phyloP scores from a whole-genome alignment of 2,113 vertebrate genomes.

The Carollia perspicillata region DNA sequence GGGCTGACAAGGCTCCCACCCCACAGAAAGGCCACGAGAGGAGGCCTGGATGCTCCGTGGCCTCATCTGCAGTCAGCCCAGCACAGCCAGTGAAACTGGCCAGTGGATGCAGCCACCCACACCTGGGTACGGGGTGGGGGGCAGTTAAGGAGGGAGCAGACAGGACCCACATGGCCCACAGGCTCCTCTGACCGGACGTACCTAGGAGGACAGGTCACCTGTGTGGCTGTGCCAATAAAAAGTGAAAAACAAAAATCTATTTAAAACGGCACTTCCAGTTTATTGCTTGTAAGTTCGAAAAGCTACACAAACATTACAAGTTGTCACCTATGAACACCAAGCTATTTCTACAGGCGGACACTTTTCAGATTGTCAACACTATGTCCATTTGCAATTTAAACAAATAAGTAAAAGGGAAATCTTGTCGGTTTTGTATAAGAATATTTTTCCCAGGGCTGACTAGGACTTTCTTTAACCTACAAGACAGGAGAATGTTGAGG shows the following conservation, averaged over 20 bases:
- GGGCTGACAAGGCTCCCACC: background rate
- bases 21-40: background rate
- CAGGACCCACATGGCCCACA: rapidly evolving
- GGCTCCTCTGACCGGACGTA: background rate
- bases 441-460: background rate
- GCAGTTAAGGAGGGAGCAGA: background rate
- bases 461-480: background rate
- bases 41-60: background rate
- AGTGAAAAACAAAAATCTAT: background rate
- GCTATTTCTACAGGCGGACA: background rate
- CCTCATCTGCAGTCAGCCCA: background rate
- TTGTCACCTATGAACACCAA: background rate
- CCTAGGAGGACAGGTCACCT: background rate
- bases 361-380: background rate
- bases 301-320: background rate
- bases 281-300: background rate
- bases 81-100: background rate
- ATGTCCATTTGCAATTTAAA: background rate
- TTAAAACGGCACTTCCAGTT: background rate
- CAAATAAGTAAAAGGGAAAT: background rate
- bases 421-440: background rate
- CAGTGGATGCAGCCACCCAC: background rate
- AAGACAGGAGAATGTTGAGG: background rate
- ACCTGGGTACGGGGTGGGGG: background rate
- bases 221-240: background rate